phyloP scores from a whole-genome alignment of 1,140 invertebrate genomes.

The Heterodera schachtii region DNA sequence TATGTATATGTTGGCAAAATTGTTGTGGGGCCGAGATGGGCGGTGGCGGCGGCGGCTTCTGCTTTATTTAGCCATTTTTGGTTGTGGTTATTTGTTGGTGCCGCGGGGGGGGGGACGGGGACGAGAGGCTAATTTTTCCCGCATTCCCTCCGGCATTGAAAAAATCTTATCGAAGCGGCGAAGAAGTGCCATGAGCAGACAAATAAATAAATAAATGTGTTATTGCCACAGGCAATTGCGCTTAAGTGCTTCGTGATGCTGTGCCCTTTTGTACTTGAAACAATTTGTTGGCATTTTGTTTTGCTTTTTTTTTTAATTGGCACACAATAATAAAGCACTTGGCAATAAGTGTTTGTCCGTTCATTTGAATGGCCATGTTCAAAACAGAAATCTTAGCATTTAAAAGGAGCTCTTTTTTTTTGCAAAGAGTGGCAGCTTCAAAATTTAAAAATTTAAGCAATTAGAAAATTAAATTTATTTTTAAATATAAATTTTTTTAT shows the following conservation, averaged over 20 bases:
- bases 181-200: neutral
- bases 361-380: neutral
- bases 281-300: neutral
- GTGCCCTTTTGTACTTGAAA: neutral
- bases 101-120: no score
- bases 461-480: no score
- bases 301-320: neutral
- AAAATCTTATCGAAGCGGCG: neutral
- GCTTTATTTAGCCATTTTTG: neutral
- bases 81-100: neutral
- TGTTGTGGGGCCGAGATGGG: no score
- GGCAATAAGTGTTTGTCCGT: no score
- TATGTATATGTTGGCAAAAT: no score
- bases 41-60: neutral
- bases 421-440: no score
- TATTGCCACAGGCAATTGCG: neutral
- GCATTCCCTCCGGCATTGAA: neutral
- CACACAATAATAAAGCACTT: neutral
- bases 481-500: no score
- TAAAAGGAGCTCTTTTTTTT: neutral
- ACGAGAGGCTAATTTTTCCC: neutral
- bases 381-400: conserved; percentile 10
- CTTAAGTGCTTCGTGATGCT: neutral
- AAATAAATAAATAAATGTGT: no score
- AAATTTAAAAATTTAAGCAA: no score